Percentiles rank a stretch among this genome's conserved stretches.
phyloP scores from a whole-genome alignment of 2,888 invertebrate genomes.

The Bellardia bayeri region DNA sequence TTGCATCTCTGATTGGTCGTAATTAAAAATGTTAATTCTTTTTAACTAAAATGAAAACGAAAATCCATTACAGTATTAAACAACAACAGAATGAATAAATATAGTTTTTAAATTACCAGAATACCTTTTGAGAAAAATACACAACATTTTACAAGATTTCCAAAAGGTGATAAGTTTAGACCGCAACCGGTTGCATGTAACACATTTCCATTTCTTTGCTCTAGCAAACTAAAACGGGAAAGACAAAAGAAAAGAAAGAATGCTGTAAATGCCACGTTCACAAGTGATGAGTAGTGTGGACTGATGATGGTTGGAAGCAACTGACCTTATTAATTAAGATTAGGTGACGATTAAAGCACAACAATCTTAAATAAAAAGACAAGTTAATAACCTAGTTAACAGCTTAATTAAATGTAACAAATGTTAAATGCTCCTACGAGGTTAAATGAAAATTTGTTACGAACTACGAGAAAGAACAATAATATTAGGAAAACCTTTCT shows the following conservation, averaged over 20 bases:
- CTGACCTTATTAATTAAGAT: conserved; percentile 68
- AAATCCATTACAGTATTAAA: not conserved
- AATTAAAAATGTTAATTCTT: conserved; percentile 70
- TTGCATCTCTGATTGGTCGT: conserved; percentile 32
- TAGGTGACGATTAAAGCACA: conserved; percentile 66
- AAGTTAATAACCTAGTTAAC: conserved; percentile 61
- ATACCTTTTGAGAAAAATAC: not conserved
- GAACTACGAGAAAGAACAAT: conserved; percentile 10
- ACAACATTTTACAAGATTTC: conserved; percentile 13
- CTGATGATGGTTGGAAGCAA: not conserved
- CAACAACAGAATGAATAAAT: not conserved
- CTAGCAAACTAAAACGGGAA: not conserved
- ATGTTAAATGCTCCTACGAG: conserved; percentile 20
- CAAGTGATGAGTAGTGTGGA: conserved; percentile 5
- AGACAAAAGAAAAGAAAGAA: not conserved
- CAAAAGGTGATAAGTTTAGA: not conserved
- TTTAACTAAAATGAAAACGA: not conserved
- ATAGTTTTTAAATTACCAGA: not conserved
- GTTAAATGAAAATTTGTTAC: not conserved
- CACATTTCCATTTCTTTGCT: not conserved
- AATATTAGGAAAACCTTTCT: conserved; percentile 8
- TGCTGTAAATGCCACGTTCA: conserved; percentile 23
- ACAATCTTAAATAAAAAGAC: conserved; percentile 7
- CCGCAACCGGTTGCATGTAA: not conserved
- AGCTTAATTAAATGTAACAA: conserved; percentile 60